Conservation (phyloP, 1,140 invertebrate genomes). For the Trichonephila clavipes region DNA sequence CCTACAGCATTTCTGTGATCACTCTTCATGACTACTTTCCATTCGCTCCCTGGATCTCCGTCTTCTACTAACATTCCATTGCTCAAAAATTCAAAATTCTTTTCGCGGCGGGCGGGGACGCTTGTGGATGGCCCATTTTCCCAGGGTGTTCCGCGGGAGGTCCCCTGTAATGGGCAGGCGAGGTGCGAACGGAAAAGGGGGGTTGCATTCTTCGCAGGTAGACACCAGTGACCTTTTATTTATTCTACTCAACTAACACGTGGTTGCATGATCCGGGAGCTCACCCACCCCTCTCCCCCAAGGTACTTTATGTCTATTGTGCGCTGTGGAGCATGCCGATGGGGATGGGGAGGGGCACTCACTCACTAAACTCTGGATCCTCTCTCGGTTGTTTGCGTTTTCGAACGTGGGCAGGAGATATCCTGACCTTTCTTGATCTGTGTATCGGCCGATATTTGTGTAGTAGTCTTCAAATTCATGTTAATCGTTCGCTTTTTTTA, state of each 20-base stretch:
- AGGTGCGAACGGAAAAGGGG: slow-evolving; percentile 39
- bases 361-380: neutral
- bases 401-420: neutral
- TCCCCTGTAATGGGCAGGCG: neutral
- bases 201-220: slow-evolving; percentile 66
- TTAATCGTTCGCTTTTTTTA: no score
- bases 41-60: no score
- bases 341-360: neutral
- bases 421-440: neutral
- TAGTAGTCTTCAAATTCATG: neutral
- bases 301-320: slow-evolving; percentile 30
- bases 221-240: slow-evolving; percentile 59
- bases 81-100: neutral
- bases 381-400: neutral
- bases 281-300: neutral
- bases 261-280: slow-evolving; percentile 47
- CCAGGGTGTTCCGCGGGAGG: slow-evolving; percentile 10
- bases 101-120: neutral
- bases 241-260: slow-evolving; percentile 31
- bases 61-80: no score
- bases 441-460: neutral
- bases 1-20: no score
- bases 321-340: neutral
- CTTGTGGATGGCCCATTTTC: slow-evolving; percentile 21
- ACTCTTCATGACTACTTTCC: no score